Conservation (phyloP, 2,888 invertebrate genomes). For the Argynnis bischoffii region DNA sequence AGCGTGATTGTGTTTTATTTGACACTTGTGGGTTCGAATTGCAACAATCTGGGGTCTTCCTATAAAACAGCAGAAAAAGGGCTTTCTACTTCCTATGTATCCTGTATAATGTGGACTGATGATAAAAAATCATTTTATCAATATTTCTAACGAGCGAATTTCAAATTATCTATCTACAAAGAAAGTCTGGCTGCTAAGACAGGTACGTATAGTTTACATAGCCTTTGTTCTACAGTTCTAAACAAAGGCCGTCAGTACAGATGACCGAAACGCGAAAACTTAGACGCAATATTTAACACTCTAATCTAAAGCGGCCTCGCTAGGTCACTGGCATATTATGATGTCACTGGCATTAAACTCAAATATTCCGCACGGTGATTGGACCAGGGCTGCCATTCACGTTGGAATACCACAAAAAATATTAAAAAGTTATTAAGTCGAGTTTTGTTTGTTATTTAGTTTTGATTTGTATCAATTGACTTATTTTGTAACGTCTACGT, state of each 20-base stretch:
- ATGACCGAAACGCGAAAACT: constrained; percentile 44
- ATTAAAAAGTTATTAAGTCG: background rate
- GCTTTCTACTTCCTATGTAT: too few species aligned
- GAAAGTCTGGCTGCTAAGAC: constrained; percentile 1
- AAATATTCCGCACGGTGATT: constrained; percentile 57
- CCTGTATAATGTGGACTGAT: background rate
- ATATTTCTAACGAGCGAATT: background rate
- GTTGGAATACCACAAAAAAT: constrained; percentile 13
- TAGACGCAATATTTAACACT: constrained; percentile 55
- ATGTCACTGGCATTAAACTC: constrained; percentile 62
- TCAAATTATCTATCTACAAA: background rate
- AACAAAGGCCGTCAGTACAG: constrained; percentile 34
- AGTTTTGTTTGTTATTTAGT: background rate
- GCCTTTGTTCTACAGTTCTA: background rate
- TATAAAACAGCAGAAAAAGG: too few species aligned
- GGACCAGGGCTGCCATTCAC: constrained; percentile 35
- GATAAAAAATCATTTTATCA: constrained; percentile 8
- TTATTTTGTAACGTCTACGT: too few species aligned
- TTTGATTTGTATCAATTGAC: too few species aligned
- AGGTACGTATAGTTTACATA: background rate
- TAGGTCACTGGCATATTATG: constrained; percentile 74
- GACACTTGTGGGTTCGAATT: too few species aligned
- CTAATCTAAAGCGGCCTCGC: constrained; percentile 60
- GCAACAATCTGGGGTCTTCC: too few species aligned
- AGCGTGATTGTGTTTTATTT: too few species aligned